Evolutionary conservation across 2,888 invertebrate species (phyloP), one percentile per base, ranked within the genome.

Genomic region (Drosophila putrida): DNA sequence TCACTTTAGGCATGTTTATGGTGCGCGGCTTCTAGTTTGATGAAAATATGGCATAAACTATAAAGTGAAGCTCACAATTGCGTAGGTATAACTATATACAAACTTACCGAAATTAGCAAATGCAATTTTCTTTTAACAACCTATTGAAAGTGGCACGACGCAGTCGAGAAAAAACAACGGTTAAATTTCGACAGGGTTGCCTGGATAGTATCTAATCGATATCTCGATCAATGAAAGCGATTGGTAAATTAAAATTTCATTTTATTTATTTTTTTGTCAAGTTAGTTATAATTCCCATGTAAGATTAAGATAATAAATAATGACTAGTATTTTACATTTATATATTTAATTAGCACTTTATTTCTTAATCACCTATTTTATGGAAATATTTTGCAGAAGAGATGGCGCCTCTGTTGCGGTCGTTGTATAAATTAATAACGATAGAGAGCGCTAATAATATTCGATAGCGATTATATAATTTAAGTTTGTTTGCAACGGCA

Each of bases 1-100:
- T 74, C 0, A 4, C 10, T 36, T 39, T 15, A 2, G 60, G 35
- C 60, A 68, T 75, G 10, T 9, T 53, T 15, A 11, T 8, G n/a
- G 6, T 43, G n/a, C 6, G 49, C 39, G 28, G 13, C 10, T 13
- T 11, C 2, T 2, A 9, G 5, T 27, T n/a, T 36, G 25, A 35
- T 13, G 36, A 36, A 25, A 50, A 25, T 50, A 36, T 20, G 4
- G 20, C 8, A 20, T 11, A 20, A 20, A 4, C 4, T n/a, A n/a
- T 0, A 35, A 25, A 1, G 4, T 31, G 31, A 6, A 4, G 4
- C 31, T 11, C 11, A 43, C 25, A 43, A 3, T 11, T 10, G 11
- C 43, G 6, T 25, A 38, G 13, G 2, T 8, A 43, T 11, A 10
- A 4, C 15, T 6, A 31, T 47, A 10, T 6, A 11, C 0, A 8